Evolutionary conservation across 2,113 vertebrate species (phyloP).

Genomic region (Ia io): DNA sequence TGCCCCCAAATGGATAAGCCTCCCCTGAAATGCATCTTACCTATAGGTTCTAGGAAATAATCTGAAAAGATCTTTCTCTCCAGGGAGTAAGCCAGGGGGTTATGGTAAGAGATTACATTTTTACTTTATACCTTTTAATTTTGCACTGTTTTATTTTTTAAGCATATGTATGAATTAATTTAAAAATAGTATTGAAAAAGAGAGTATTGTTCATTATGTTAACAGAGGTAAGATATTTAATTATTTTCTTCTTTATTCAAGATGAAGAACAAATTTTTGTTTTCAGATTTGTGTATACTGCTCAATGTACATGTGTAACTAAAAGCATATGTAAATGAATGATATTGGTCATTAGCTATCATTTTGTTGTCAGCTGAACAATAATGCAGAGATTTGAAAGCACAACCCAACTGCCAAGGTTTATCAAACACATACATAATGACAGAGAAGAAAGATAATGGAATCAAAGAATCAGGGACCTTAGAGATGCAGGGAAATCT

Average conservation of each 20-base stretch:
- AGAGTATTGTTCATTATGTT: background rate
- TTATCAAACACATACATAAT: background rate
- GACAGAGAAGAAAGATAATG: background rate
- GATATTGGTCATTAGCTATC: background rate
- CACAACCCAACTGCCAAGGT: background rate
- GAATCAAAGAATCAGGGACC: background rate
- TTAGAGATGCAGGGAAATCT: background rate
- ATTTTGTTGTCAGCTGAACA: background rate
- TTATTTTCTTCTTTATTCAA: background rate
- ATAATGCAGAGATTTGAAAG: background rate
- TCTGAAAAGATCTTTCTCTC: background rate
- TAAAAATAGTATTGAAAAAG: background rate
- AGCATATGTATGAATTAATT: background rate
- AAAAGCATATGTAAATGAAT: background rate
- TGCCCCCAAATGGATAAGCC: background rate
- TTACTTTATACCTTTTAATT: background rate
- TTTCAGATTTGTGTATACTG: background rate
- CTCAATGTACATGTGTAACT: background rate
- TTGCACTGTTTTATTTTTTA: background rate
- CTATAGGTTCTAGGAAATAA: background rate
- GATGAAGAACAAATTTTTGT: background rate
- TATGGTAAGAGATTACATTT: background rate
- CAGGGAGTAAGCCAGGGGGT: background rate
- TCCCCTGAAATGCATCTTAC: background rate
- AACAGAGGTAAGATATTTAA: background rate